Evolutionary conservation across 2,113 vertebrate genomes (phyloP), one percentile per base, ranked within the genome.

Genomic region (Zosterops hypoxanthus): DNA sequence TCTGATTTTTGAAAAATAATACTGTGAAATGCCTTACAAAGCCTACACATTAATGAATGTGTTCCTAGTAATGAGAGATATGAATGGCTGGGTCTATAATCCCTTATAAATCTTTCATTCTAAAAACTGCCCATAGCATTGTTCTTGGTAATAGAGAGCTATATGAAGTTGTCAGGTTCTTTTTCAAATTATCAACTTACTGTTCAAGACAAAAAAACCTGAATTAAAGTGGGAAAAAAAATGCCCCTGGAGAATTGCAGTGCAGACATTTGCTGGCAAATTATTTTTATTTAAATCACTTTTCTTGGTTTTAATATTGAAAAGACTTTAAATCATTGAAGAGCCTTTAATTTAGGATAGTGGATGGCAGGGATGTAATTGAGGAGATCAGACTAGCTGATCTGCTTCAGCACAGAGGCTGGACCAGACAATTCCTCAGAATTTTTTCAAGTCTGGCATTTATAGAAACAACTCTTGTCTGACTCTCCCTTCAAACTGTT

Each of bases 201-300:
- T 44, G 34, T 21, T 53, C 53, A 88, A 93, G 85, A 71, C 68
- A 93, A 83, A 95, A 89, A 71, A 71, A 53, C 12, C 75, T 56
- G n/a, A 90, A 90, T 68, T 73, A 64, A 82, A 80, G 55, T 60
- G n/a, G n/a, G 18, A 39, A 75, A 94, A 86, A 65, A 90, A 66
- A 79, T 23, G 68, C 11, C 71, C 76, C 53, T 78, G n/a, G 69
- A 86, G 90, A 86, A 76, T 61, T 88, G 59, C 31, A 88, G 50
- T 47, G 55, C 49, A 86, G 69, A 23, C 44, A 75, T 77, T 96
- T 81, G 39, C 79, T 86, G 44, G 61, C 26, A 88, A 88, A 93
- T 93, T 78, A 76, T 86, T 92, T 73, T 85, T 87, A 95, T 95
- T 95, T 66, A 92, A 95, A 96, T 85, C 44, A 84, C 86, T 94